Base-by-base conservation (phyloP, 2,113 vertebrate genomes). In the Saimiri boliviensis region DNA sequence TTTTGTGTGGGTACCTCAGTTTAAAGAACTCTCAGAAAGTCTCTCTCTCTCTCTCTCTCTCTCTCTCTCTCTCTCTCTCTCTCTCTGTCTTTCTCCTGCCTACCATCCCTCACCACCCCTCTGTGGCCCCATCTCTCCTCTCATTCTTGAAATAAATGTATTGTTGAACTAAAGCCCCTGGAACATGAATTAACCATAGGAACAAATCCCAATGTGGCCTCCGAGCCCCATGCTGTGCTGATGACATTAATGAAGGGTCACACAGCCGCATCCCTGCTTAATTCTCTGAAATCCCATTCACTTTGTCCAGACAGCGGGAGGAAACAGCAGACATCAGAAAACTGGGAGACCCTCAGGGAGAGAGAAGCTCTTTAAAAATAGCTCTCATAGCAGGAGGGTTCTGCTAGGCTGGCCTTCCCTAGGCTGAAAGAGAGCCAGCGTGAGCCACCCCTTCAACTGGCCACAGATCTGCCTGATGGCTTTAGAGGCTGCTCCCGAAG, bases 311-410 rank as follows among this genome's bases (percentile, higher is more conserved):
- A 19, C 42, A 71, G 68, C 0, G 0, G 80, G 54, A 83, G 88
- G 83, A 97, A 95, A 68, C 32, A 56, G 30, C 54, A 0, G 1
- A 20, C 80, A 76, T 96, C 86, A 93, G 32, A 97, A 95, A 96
- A 86, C 52, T 63, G 47, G 91, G 77, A n/a, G 93, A 27, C 89
- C 89, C 88, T 90, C 8, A 6, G 83, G 58, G 74, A 95, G 88
- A 96, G 77, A 84, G 52, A 66, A 97, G 47, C 58, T 97, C 68
- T 96, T 96, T 98, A 93, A 95, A 98, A 98, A 97, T 71, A 97
- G 94, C 92, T 90, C 35, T 79, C 21, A 1, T 56, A 35, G 58
- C 0, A 6, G n/a, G 23, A 81, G 58, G 52, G 60, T 81, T 56
- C 32, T 54, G 11, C 68, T 19, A 40, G 93, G 25, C 82, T 4